These are phyloP conservation scores for Anguilla anguilla DNA, from an alignment of 2,797 vertebrate species.

Conservation along the genomic window DNA sequence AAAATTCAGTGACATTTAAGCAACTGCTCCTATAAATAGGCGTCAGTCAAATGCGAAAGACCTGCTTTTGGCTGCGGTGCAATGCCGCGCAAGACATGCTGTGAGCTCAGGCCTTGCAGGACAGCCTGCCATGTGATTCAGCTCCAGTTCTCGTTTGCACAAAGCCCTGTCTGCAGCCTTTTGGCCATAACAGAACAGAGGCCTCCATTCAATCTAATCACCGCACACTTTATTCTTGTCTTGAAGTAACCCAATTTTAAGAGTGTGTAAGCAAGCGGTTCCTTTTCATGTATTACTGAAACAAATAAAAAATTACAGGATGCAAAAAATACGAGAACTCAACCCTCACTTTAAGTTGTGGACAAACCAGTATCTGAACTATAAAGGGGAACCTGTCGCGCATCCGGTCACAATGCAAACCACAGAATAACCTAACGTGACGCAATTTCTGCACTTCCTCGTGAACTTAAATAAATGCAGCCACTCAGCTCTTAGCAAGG, in stretches of 20 bases:
- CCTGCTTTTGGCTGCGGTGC: neutral
- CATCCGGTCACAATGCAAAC: neutral
- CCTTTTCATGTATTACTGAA: neutral
- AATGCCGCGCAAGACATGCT: neutral
- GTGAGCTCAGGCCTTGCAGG: neutral
- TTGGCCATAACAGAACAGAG: neutral
- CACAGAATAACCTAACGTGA: neutral
- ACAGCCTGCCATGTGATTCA: neutral
- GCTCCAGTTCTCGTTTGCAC: neutral
- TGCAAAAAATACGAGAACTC: neutral
- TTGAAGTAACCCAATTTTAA: slow-evolving; percentile 3
- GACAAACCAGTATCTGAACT: neutral
- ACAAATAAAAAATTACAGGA: neutral
- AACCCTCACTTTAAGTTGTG: neutral
- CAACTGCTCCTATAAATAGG: slow-evolving; percentile 8
- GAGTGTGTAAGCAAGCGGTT: neutral
- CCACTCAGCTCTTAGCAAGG: neutral
- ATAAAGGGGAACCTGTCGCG: neutral
- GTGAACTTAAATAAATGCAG: neutral
- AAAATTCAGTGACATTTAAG: slow-evolving; percentile 14
- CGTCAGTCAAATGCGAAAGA: neutral
- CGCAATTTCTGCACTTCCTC: neutral
- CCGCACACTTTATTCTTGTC: neutral
- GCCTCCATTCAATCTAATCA: neutral
- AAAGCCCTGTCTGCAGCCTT: neutral